phyloP scores from a whole-genome alignment of 2,797 vertebrate species.

The Epinephelus malabaricus region DNA sequence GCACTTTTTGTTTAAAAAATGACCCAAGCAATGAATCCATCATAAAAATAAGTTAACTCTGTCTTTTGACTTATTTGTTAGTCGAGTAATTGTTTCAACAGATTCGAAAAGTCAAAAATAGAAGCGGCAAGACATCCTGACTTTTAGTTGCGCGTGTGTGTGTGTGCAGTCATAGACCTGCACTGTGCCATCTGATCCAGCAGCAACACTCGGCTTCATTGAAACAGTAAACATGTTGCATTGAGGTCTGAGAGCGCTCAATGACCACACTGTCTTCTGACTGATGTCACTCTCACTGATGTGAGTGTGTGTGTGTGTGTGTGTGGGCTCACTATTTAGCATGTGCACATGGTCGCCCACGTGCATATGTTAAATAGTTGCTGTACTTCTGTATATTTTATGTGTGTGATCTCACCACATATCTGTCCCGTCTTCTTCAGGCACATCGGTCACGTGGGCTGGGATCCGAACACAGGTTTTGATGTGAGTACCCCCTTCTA shows the following conservation, averaged over 20 bases:
- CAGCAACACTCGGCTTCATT: background rate
- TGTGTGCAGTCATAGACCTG: background rate
- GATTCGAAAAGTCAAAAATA: no score
- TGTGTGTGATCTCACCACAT: constrained; percentile 51
- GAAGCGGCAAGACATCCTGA: no score
- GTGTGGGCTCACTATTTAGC: constrained; percentile 58
- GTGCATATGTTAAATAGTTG: constrained; percentile 29
- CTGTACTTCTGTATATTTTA: constrained; percentile 37
- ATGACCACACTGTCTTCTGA: constrained; percentile 55
- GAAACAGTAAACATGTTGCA: constrained; percentile 39
- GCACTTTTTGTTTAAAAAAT: no score
- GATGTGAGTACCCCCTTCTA: constrained; percentile 91
- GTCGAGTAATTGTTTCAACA: no score
- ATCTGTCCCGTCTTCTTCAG: constrained; percentile 79
- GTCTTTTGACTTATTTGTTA: no score
- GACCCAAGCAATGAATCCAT: no score
- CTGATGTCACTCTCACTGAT: constrained; percentile 8
- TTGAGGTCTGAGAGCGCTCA: constrained; percentile 36
- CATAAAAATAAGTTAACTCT: no score
- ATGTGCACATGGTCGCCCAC: constrained; percentile 19
- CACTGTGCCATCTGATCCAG: background rate
- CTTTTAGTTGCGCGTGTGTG: no score
- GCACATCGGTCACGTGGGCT: constrained; percentile 98
- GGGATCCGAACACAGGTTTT: constrained; percentile 99
- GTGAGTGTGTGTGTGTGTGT: constrained; percentile 2